Evolutionary conservation across 1,140 invertebrate species (phyloP), one percentile per base, ranked within the genome.

Genomic region (Drosophila aff.): DNA sequence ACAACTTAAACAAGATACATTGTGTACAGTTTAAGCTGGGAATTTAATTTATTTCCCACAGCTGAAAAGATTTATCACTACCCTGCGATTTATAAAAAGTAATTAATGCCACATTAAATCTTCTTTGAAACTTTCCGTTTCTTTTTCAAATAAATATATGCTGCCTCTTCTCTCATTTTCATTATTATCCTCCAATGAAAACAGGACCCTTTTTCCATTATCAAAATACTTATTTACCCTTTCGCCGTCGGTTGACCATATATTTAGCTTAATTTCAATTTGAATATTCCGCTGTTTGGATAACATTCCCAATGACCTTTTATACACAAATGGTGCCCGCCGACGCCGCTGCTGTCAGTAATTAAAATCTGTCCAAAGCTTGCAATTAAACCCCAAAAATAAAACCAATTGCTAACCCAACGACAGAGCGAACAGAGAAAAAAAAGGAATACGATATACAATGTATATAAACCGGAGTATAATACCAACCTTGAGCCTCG

Each of bases 321-420:
- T 33, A 40, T 26, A 47, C 62, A 38, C 49, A 57, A 40, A 36
- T 68, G 46, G 23, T 53, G 40, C 31, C 65, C 44, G 61, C 44
- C 26, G 5, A 13, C 44, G 59, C 31, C 10, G 52, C 40, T 33
- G 63, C 66, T 52, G 44, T 73, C 71, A 73, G 71, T 83, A 83
- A 83, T 83, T 83, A 83, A 73, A 69, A 71, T 73, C 55, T 59
- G 53, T 64, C 74, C 66, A 36, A 58, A 62, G 61, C 76, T 62
- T 66, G 76, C 81, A 82, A 83, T 82, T 83, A 79, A 76, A 44
- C 55, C 53, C 57, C 23, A 65, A 68, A 66, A 71, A 76, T 55
- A 50, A 77, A 69, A 53, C 53, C 67, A 73, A 73, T 73, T 73
- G 71, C 67, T 73, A 60, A 79, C 52, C 67, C 67, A 64, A 47